Conservation (phyloP, 2,113 vertebrate genomes). For the Cynoglossus semilaevis region DNA sequence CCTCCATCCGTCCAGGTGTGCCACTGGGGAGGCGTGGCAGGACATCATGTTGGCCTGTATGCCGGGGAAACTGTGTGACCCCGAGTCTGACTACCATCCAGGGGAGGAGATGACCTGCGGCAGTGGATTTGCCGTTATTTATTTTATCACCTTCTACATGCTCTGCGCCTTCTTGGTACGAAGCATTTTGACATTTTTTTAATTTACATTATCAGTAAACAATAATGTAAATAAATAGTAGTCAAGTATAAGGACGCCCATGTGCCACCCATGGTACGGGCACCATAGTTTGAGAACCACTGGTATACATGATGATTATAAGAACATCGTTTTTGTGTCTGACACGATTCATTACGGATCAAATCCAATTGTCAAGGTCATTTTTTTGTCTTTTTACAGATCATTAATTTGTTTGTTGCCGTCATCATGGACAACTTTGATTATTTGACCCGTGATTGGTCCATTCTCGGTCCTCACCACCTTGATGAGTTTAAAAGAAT, state of each 20-base stretch:
- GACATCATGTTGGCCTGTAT: constrained; percentile 98
- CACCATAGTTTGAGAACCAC: too few relatives aligned
- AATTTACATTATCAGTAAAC: too few relatives aligned
- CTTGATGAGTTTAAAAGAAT: constrained; percentile 99
- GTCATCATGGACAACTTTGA: constrained; percentile 99
- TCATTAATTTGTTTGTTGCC: constrained; percentile 98
- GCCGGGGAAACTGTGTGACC: constrained; percentile 92
- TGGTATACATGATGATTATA: too few relatives aligned
- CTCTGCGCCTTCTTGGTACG: constrained; percentile 96
- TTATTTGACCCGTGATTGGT: constrained; percentile 98
- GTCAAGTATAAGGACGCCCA: too few relatives aligned
- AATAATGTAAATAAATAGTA: too few relatives aligned
- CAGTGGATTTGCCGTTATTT: constrained; percentile 95
- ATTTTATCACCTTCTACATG: constrained; percentile 99
- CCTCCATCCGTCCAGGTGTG: constrained; percentile 79
- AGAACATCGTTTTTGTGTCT: too few relatives aligned
- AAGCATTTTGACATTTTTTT: not conserved
- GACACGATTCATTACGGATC: too few relatives aligned
- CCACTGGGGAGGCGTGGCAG: constrained; percentile 97
- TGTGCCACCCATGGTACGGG: too few relatives aligned
- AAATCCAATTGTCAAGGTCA: too few relatives aligned
- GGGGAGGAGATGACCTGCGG: constrained; percentile 94
- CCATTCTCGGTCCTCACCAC: constrained; percentile 96
- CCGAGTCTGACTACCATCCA: constrained; percentile 88
- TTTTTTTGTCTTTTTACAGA: constrained; percentile 71